Evolutionary conservation across 2,888 invertebrate species (phyloP).

Genomic region (Leptinotarsa peninsularis): DNA sequence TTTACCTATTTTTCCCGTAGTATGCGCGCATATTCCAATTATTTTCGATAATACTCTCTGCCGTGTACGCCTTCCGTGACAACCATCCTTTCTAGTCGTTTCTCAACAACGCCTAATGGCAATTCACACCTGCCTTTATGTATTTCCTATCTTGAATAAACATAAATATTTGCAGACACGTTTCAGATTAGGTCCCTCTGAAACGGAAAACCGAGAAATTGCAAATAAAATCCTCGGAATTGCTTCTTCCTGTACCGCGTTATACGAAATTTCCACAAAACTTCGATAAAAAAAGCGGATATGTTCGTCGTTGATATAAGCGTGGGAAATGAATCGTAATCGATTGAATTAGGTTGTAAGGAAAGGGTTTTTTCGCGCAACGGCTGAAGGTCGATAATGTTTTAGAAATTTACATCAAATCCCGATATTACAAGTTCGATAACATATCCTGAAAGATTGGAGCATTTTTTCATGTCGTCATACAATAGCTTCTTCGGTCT

Average conservation of each 20-base stretch:
- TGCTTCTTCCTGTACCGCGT: conserved; percentile 10
- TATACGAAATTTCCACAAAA: background rate
- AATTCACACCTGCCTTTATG: conserved; percentile 39
- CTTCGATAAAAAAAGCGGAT: conserved; percentile 7
- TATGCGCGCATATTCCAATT: conserved; percentile 5
- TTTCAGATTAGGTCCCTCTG: conserved; percentile 36
- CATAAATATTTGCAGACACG: conserved; percentile 33
- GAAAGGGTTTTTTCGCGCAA: background rate
- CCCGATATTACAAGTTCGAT: background rate
- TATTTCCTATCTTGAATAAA: conserved; percentile 36
- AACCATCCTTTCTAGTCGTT: conserved; percentile 15
- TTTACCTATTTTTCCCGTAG: background rate
- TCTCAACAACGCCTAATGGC: conserved; percentile 19
- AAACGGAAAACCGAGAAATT: conserved; percentile 17
- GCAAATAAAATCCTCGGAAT: conserved; percentile 17
- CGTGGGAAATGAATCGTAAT: conserved; percentile 10
- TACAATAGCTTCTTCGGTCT: too few relatives aligned
- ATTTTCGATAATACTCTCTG: conserved; percentile 9
- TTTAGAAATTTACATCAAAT: background rate
- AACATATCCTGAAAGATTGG: too few relatives aligned
- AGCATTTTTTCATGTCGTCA: too few relatives aligned
- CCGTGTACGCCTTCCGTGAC: conserved; percentile 6
- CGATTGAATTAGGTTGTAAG: background rate
- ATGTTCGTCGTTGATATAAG: background rate
- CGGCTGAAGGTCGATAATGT: background rate